Base-by-base conservation (phyloP, 2,797 vertebrate genomes). In the Sphaeramia orbicularis region DNA sequence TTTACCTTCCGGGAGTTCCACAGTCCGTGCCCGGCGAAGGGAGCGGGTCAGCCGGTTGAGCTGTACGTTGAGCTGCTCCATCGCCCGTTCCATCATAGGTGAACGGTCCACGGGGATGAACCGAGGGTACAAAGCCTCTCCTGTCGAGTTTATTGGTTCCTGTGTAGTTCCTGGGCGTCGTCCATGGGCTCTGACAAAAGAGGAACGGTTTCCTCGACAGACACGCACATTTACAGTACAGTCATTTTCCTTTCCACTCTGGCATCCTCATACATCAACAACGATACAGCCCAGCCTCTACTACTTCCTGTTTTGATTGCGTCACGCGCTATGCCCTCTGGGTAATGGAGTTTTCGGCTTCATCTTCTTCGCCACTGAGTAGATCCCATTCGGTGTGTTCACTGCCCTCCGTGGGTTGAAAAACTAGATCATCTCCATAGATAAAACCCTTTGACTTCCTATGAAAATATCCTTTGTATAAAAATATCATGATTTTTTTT, bases 61-160 rank as follows among this genome's bases (percentile, higher is more conserved):
- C 85, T 95, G 94, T 60, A 94, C 93, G 71, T 95, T 95, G 1
- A 95, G 88, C 88, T 99, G 97, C 92, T 99, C 98, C 97, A 99
- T 99, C 88, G 98, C 98, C 92, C 97, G 96, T 95, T 99, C 98
- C 98, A 99, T 99, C 91, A 95, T 98, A 95, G 36, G 95, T 27
- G 71, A 65, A 41, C 69, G 13, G 10, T 65, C 62, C 56, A 55
- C 67, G n/a, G 62, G 30, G 45, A 47, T 27, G 60, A 77, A 80
- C 27, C 43, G 41, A 15, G 35, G 60, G 16, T 67, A 56, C 42
- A 11, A 19, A 65, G 74, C 76, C 75, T 75, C 68, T 42, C 6
- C 19, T 19, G 49, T 16, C 16, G 16, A 16, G 13, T 61, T 69
- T 80, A 81, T 15, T 41, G 7, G 12, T 13, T 66, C 57, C 45